These are phyloP conservation scores for Nothoprocta pentlandii DNA, from an alignment of 2,113 vertebrate species.

Conservation along the genomic window DNA sequence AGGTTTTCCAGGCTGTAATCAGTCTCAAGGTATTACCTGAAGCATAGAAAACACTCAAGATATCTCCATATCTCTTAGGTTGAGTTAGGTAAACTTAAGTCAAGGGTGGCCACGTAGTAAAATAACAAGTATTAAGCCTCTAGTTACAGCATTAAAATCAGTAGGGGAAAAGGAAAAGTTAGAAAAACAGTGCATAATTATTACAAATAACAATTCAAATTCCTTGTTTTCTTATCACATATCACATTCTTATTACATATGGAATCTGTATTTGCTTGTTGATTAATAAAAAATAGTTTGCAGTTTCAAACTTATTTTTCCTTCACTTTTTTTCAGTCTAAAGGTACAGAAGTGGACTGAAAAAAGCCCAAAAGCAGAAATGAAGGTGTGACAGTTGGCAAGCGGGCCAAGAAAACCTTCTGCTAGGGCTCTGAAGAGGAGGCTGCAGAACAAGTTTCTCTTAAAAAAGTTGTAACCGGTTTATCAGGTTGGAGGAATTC, in stretches of 20 bases:
- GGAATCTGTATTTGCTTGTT: neutral
- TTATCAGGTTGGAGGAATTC: constrained; percentile 68
- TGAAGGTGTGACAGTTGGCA: neutral
- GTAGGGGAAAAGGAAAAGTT: neutral
- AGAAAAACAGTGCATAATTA: neutral
- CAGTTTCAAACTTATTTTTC: neutral
- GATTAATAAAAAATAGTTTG: fast-evolving
- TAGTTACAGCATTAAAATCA: neutral
- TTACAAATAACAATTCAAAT: neutral
- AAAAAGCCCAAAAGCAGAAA: neutral
- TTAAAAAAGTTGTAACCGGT: constrained; percentile 34
- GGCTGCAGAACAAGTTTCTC: constrained; percentile 67
- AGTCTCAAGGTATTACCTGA: neutral
- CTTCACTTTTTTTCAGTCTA: neutral
- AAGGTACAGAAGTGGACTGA: neutral
- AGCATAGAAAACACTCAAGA: neutral
- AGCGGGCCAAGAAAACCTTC: neutral
- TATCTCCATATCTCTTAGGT: neutral
- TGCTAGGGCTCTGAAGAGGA: constrained; percentile 16
- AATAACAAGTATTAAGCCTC: neutral
- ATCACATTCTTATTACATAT: neutral
- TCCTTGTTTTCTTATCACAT: no score
- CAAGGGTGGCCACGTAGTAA: neutral
- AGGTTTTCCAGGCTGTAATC: neutral
- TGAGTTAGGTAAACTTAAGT: neutral